Percentiles rank a stretch among this genome's conserved stretches.
phyloP scores from a whole-genome alignment of 2,888 invertebrate species.

The Amblyjoppa fuscipennis region DNA sequence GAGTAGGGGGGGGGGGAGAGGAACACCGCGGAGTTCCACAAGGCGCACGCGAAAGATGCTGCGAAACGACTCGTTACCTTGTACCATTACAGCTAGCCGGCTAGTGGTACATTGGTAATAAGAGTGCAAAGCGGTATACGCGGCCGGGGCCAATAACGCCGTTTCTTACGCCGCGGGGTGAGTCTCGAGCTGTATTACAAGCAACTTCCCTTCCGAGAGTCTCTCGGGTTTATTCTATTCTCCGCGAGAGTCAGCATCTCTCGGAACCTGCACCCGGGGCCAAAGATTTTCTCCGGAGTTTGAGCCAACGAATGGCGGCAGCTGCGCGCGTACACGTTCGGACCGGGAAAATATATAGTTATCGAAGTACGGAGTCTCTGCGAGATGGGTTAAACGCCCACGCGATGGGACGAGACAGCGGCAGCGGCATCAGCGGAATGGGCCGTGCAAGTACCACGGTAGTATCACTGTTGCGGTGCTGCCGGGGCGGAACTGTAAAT shows the following conservation, averaged over 20 bases:
- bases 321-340: constrained; percentile 23
- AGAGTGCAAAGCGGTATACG: constrained; percentile 40
- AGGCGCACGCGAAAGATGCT: constrained; percentile 25
- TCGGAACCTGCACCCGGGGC: constrained; percentile 44
- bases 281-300: constrained; percentile 52
- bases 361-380: constrained; percentile 31
- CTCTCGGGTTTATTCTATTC: constrained; percentile 20
- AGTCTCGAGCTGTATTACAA: constrained; percentile 49
- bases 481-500: constrained; percentile 76
- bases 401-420: constrained; percentile 30
- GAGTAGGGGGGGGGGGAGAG: no score
- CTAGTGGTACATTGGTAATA: constrained; percentile 57
- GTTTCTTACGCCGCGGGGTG: constrained; percentile 49
- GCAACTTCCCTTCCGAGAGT: constrained; percentile 22
- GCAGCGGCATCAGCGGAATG: constrained; percentile 35
- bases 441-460: constrained; percentile 37
- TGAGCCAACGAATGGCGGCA: not conserved
- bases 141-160: constrained; percentile 45
- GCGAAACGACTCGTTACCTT: constrained; percentile 43
- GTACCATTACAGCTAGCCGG: constrained; percentile 30
- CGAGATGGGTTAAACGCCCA: constrained; percentile 58
- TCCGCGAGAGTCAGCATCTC: constrained; percentile 8
- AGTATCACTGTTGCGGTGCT: constrained; percentile 46
- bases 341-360: constrained; percentile 59
- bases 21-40: not conserved